Percentiles rank a stretch among this genome's conserved stretches.
phyloP scores from a whole-genome alignment of 1,140 invertebrate genomes.

The Drosophila orena region DNA sequence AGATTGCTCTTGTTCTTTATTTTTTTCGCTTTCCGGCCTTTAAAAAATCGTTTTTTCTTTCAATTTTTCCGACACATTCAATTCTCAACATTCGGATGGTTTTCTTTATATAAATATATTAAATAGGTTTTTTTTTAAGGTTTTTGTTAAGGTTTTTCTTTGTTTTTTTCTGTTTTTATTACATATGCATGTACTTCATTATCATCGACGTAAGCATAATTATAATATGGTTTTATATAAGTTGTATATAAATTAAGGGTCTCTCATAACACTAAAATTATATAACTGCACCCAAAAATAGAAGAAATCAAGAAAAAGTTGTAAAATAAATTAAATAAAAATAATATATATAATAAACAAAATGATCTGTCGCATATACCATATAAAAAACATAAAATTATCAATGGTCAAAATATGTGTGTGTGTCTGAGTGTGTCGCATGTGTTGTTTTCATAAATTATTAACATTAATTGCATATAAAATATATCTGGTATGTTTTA shows the following conservation, averaged over 20 bases:
- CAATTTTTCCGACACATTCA: conserved; percentile 12
- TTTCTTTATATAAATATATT: conserved; percentile 60
- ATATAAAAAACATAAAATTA: conserved; percentile 76
- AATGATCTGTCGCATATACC: conserved; percentile 60
- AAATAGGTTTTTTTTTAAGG: conserved; percentile 46
- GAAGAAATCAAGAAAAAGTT: conserved; percentile 54
- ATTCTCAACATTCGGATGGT: conserved; percentile 34
- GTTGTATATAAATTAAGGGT: conserved; percentile 42
- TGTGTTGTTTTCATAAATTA: conserved; percentile 70
- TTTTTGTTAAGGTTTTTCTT: conserved; percentile 6
- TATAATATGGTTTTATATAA: conserved; percentile 41
- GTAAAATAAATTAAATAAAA: conserved; percentile 68
- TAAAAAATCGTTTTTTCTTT: conserved; percentile 14
- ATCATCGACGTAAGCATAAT: conserved; percentile 31
- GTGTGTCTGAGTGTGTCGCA: conserved; percentile 24
- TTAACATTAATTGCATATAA: conserved; percentile 72
- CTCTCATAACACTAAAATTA: conserved; percentile 54
- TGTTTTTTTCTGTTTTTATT: conserved; percentile 23
- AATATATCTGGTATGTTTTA: conserved; percentile 50
- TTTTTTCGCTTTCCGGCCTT: conserved; percentile 12
- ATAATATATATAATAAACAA: conserved; percentile 65
- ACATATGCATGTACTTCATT: conserved; percentile 22
- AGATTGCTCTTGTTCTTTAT: conserved; percentile 28
- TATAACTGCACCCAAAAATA: conserved; percentile 72
- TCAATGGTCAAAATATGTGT: conserved; percentile 73